Conservation (phyloP, 2,113 vertebrate species). For the Nothobranchius furzeri region DNA sequence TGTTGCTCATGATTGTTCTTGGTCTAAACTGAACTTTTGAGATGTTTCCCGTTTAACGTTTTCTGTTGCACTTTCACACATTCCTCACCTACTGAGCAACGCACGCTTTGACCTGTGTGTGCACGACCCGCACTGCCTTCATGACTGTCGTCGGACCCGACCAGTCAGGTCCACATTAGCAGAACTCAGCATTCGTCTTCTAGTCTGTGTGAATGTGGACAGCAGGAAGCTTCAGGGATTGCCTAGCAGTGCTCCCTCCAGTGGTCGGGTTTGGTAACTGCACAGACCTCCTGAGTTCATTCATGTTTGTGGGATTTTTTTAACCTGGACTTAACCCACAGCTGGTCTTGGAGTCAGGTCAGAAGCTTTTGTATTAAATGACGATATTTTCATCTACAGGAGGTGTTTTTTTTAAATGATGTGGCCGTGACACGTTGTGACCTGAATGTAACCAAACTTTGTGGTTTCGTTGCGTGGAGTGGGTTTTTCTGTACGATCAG, state of each 20-base stretch:
- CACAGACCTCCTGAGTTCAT: not conserved
- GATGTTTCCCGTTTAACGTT: too few relatives aligned
- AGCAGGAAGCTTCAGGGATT: too few relatives aligned
- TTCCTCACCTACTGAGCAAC: too few relatives aligned
- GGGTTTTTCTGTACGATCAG: not conserved
- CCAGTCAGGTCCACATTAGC: not conserved
- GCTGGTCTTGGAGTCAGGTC: conserved; percentile 31
- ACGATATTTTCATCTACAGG: conserved; percentile 43
- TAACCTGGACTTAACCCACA: not conserved
- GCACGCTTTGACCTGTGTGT: not conserved
- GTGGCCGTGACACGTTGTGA: not conserved
- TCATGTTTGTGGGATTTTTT: conserved; percentile 16
- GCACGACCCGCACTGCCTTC: conserved; percentile 38
- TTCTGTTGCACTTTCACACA: too few relatives aligned
- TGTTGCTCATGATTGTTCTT: too few relatives aligned
- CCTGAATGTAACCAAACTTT: not conserved
- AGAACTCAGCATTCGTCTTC: too few relatives aligned
- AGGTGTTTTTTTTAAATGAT: conserved; percentile 51
- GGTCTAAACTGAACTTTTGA: too few relatives aligned
- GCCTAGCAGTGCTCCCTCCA: too few relatives aligned
- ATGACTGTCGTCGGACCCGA: conserved; percentile 15
- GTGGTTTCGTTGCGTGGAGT: not conserved
- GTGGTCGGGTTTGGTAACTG: not conserved
- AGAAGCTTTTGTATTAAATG: conserved; percentile 41
- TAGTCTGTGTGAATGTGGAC: too few relatives aligned